phyloP scores from a whole-genome alignment of 2,797 vertebrate genomes.

The Graptemys geographica region DNA sequence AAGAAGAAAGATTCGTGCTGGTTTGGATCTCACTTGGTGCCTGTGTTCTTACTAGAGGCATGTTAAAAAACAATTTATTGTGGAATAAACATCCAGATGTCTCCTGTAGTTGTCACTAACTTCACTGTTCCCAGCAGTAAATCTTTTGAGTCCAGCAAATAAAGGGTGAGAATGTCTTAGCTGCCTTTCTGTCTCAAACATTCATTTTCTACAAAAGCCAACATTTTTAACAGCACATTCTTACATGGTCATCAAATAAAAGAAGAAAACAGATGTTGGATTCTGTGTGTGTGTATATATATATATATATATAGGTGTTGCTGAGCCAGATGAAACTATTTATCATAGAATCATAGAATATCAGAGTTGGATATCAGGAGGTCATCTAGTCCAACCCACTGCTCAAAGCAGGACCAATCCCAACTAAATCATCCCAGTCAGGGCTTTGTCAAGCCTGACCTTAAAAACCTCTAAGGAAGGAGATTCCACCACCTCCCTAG shows the following conservation, averaged over 20 bases:
- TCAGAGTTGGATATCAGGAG: too few relatives aligned
- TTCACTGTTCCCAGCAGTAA: not conserved
- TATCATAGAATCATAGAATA: too few relatives aligned
- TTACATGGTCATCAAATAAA: conserved; percentile 23
- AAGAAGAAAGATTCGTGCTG: not conserved
- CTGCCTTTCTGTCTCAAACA: not conserved
- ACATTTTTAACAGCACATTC: conserved; percentile 33
- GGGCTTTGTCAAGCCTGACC: too few relatives aligned
- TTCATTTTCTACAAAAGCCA: not conserved
- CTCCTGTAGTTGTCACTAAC: not conserved
- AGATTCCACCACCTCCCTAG: too few relatives aligned
- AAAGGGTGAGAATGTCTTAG: conserved; percentile 2
- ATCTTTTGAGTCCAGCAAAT: accelerated
- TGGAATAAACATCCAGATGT: not conserved
- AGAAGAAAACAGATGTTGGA: conserved; percentile 37
- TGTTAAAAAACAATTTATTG: not conserved
- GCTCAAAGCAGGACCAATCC: too few relatives aligned
- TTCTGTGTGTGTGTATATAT: conserved; percentile 40
- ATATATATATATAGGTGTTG: conserved; percentile 33
- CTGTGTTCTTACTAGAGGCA: not conserved
- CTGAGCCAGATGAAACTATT: conserved; percentile 50
- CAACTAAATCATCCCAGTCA: too few relatives aligned
- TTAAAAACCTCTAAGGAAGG: too few relatives aligned
- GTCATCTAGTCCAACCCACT: too few relatives aligned
- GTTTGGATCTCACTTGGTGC: not conserved